phyloP scores from a whole-genome alignment of 2,113 vertebrate genomes.

The Corvus hawaiiensis region DNA sequence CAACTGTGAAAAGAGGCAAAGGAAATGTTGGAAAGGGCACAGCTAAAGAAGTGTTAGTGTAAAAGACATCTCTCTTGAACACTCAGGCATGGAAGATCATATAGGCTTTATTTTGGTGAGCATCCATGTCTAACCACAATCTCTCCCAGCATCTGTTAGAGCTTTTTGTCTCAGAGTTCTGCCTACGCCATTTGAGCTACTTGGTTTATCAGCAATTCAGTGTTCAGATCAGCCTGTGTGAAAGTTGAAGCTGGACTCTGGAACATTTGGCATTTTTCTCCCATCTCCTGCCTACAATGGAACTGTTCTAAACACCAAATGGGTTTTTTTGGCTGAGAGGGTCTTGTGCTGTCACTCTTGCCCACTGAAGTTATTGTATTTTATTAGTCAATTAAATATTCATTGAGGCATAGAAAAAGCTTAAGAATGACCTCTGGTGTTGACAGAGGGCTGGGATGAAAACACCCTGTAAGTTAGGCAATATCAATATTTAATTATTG shows the following conservation, averaged over 20 bases:
- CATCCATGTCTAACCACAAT: neutral
- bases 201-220: neutral
- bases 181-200: fast-evolving
- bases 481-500: neutral
- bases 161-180: neutral
- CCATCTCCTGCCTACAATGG: neutral
- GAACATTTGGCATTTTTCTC: neutral
- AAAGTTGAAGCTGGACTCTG: neutral
- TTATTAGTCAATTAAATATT: neutral
- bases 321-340: neutral
- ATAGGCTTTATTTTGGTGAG: neutral
- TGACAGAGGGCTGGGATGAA: neutral
- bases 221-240: neutral
- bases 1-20: neutral
- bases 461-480: neutral
- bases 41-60: neutral
- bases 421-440: neutral
- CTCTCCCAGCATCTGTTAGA: neutral
- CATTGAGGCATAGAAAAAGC: neutral
- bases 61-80: fast-evolving
- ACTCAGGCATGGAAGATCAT: neutral
- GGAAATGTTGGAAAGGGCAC: neutral
- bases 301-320: neutral
- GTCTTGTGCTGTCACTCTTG: neutral
- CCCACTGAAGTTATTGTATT: neutral